Evolutionary conservation across 1,140 invertebrate species (phyloP).

Genomic region (Plutomurus gul): DNA sequence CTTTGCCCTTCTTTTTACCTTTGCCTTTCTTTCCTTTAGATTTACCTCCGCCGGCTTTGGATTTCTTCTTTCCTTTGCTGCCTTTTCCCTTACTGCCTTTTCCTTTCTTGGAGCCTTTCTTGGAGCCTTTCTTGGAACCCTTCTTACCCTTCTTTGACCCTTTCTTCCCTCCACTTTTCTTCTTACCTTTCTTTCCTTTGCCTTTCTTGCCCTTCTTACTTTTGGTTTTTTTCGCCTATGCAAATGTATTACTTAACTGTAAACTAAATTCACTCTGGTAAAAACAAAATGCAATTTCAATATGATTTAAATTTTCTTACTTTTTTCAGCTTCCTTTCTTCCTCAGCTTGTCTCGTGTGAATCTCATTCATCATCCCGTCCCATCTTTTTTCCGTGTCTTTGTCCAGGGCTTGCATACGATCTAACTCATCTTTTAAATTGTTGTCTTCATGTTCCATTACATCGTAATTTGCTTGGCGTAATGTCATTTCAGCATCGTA

Average conservation of each 20-base stretch:
- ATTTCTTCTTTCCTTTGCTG: background rate
- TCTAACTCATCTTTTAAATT: background rate
- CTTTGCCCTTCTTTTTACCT: background rate
- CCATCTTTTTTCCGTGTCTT: background rate
- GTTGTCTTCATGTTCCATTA: background rate
- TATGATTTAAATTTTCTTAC: background rate
- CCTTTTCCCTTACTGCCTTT: background rate
- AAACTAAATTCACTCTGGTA: no score
- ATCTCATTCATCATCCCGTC: background rate
- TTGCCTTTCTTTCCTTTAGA: background rate
- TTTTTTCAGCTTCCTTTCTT: background rate
- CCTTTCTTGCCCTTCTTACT: background rate
- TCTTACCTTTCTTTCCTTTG: background rate
- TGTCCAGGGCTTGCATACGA: background rate
- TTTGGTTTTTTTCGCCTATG: slow-evolving; percentile 4
- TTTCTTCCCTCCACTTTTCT: background rate
- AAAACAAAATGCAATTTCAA: background rate
- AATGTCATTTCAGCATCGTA: slow-evolving; percentile 35
- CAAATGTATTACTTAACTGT: no score
- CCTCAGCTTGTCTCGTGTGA: background rate
- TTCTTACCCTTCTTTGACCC: background rate
- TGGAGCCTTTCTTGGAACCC: background rate
- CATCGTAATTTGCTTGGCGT: background rate
- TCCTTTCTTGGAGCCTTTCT: background rate
- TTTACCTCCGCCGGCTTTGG: no score